Conservation (phyloP, 2,888 invertebrate species). For the Oegoconia quadripuncta region DNA sequence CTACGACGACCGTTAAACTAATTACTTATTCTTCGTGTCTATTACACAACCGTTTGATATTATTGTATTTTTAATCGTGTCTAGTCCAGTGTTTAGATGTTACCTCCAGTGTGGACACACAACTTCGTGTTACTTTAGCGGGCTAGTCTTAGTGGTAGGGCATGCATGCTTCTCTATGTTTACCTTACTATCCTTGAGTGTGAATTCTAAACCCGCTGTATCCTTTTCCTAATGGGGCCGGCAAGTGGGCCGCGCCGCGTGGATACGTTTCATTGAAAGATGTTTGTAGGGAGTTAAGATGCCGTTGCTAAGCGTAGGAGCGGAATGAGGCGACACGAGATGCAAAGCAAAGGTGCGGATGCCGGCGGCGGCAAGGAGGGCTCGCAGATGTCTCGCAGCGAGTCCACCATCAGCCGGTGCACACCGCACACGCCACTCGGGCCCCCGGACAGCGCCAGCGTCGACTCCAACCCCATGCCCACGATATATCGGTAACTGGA, state of each 20-base stretch:
- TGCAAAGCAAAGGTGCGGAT: constrained; percentile 61
- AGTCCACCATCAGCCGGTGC: constrained; percentile 82
- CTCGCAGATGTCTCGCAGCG: constrained; percentile 85
- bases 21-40: constrained; percentile 28
- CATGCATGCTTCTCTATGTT: constrained; percentile 71
- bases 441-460: constrained; percentile 87
- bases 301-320: constrained; percentile 68
- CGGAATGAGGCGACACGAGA: constrained; percentile 65
- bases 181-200: constrained; percentile 55
- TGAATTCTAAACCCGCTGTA: constrained; percentile 48
- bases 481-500: constrained; percentile 91
- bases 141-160: constrained; percentile 67
- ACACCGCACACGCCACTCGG: constrained; percentile 72
- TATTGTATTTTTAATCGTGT: constrained; percentile 34
- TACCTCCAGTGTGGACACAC: constrained; percentile 42
- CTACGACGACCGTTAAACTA: constrained; percentile 4
- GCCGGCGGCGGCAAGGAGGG: constrained; percentile 56
- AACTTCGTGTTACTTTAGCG: constrained; percentile 47
- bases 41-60: constrained; percentile 24
- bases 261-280: constrained; percentile 62
- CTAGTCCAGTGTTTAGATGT: constrained; percentile 57
- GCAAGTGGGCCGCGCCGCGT: constrained; percentile 43
- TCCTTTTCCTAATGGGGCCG: constrained; percentile 39
- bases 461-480: constrained; percentile 91
- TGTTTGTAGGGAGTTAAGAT: constrained; percentile 69